Evolutionary conservation across 92 coral and sea anemone genomes (phyloP).

Genomic region (Bergia sp.): DNA sequence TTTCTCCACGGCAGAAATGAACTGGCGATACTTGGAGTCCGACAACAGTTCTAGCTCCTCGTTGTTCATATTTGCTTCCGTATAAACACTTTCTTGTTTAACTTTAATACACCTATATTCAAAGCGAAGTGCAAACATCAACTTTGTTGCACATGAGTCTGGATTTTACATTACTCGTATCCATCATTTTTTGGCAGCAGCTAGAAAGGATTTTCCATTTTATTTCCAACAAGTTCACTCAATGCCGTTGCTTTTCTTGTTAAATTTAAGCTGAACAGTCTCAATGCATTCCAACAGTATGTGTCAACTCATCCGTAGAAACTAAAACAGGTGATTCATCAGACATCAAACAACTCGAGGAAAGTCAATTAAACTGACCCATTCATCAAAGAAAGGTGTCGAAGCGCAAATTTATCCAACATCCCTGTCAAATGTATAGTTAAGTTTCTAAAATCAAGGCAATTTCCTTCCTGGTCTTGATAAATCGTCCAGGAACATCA

Average conservation of each 20-base stretch:
- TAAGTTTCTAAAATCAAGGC: not conserved
- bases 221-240: too few species aligned
- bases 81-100: not conserved
- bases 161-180: not conserved
- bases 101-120: not conserved
- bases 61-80: slow-evolving; percentile 62
- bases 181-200: not conserved
- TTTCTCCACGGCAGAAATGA: slow-evolving; percentile 91
- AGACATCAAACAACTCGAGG: not conserved
- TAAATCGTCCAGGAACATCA: not conserved
- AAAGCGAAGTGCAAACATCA: not conserved
- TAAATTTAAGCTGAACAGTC: not conserved
- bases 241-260: not conserved
- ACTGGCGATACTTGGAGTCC: slow-evolving; percentile 97
- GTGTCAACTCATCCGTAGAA: not conserved
- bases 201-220: not conserved
- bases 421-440: too few species aligned
- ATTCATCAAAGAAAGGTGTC: not conserved
- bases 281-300: not conserved
- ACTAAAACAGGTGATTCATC: not conserved
- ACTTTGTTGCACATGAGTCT: not conserved
- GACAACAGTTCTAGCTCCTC: slow-evolving; percentile 93
- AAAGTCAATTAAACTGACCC: too few species aligned
- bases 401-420: not conserved
- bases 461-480: not conserved